Percentiles rank a stretch among this genome's conserved stretches.
Evolutionary conservation across 2,888 invertebrate genomes (phyloP).

Genomic region (Penaeus monodon): DNA sequence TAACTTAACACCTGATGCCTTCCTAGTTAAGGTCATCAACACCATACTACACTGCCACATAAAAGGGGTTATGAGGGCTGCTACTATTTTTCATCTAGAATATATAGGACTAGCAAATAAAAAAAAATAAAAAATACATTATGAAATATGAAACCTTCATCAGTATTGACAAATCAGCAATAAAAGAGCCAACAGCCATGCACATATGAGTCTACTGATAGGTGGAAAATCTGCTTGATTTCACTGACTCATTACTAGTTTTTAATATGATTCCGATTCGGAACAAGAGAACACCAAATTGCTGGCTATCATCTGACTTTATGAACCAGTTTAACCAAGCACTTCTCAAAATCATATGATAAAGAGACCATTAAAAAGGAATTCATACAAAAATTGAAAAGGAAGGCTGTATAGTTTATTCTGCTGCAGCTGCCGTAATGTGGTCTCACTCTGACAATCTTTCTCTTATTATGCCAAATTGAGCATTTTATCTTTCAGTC

Average conservation of each 20-base stretch:
- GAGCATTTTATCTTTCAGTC: too few species aligned
- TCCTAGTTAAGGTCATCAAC: conserved; percentile 49
- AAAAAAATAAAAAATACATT: conserved; percentile 6
- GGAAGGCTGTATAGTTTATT: too few species aligned
- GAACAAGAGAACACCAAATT: neutral
- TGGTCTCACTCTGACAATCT: too few species aligned
- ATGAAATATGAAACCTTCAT: conserved; percentile 19
- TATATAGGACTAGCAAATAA: neutral
- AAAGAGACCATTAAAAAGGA: conserved; percentile 15
- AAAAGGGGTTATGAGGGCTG: conserved; percentile 35
- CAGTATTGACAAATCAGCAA: conserved; percentile 36
- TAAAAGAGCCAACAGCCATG: conserved; percentile 51
- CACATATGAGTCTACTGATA: conserved; percentile 53
- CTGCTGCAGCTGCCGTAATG: too few species aligned
- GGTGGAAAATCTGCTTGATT: conserved; percentile 40
- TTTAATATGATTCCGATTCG: too few species aligned
- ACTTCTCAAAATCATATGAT: neutral
- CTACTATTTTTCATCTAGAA: conserved; percentile 29
- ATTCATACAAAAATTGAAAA: neutral
- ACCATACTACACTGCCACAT: conserved; percentile 32
- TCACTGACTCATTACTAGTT: conserved; percentile 29
- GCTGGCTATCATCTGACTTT: neutral
- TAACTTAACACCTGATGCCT: conserved; percentile 44
- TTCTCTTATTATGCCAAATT: too few species aligned
- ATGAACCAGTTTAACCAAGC: conserved; percentile 47